Evolutionary conservation across 2,113 vertebrate genomes (phyloP).

Genomic region (Myxocyprinus asiaticus): DNA sequence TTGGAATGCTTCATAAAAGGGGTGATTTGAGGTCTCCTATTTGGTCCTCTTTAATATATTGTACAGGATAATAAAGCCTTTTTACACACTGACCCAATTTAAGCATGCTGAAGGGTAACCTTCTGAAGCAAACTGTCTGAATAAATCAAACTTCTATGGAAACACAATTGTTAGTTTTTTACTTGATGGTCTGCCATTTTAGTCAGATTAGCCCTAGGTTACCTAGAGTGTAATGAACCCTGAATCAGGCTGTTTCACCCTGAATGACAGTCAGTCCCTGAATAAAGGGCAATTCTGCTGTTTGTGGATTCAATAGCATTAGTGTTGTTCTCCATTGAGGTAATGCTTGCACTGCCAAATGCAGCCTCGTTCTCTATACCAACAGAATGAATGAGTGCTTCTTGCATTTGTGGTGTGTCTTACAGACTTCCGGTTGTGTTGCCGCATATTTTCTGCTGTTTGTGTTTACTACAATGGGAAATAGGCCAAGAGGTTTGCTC

Average conservation of each 20-base stretch:
- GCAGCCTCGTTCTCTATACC: conserved; percentile 32
- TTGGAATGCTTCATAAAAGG: no score
- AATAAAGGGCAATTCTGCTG: conserved; percentile 62
- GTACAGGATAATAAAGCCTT: no score
- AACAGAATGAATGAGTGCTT: conserved; percentile 40
- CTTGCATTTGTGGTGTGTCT: conserved; percentile 6
- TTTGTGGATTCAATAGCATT: conserved; percentile 63
- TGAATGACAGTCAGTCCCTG: conserved; percentile 67
- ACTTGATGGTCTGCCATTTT: no score
- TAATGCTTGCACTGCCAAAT: conserved; percentile 48
- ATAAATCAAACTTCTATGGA: no score
- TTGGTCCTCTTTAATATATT: no score
- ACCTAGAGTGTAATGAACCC: no score
- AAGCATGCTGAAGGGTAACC: no score
- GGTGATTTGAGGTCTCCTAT: no score
- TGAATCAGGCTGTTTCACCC: conserved; percentile 46
- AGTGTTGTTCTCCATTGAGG: conserved; percentile 60
- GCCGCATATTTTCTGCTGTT: neutral
- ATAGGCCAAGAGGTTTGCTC: neutral
- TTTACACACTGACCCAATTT: no score
- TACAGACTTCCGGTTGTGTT: neutral
- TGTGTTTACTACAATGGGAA: conserved; percentile 15
- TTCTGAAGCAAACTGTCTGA: no score
- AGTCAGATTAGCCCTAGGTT: no score
- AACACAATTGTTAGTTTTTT: no score